Percentiles rank a stretch among this genome's conserved stretches.
These are phyloP conservation scores for Aphodius sticticus DNA, from an alignment of 2,888 invertebrate species.

Conservation along the genomic window DNA sequence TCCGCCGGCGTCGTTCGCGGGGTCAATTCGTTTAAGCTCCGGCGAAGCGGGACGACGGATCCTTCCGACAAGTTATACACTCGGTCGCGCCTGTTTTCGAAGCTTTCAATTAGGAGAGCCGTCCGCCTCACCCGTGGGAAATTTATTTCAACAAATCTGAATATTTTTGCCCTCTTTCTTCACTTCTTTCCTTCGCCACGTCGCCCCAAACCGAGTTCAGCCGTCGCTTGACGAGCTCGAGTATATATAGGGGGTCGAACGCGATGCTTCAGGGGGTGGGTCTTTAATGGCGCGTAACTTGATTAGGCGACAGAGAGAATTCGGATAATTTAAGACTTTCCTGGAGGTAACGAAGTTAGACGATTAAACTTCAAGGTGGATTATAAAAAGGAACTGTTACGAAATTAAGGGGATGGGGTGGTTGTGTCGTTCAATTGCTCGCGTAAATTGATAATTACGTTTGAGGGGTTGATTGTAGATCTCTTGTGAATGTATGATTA, in stretches of 20 bases:
- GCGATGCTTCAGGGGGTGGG: not conserved
- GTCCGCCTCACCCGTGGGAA: constrained; percentile 4
- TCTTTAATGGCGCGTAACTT: constrained; percentile 4
- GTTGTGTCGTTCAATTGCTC: not conserved
- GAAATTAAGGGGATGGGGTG: not conserved
- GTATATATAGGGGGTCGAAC: not conserved
- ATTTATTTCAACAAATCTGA: constrained; percentile 4
- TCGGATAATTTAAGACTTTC: not conserved
- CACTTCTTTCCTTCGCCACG: not conserved
- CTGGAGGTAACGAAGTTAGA: not conserved
- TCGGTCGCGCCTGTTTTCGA: constrained; percentile 4
- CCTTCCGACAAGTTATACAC: not conserved
- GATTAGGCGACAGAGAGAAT: constrained; percentile 4
- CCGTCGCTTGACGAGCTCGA: not conserved
- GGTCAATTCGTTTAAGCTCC: constrained; percentile 4
- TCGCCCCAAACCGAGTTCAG: too few species aligned
- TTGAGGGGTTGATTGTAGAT: not conserved
- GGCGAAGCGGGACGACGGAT: not conserved
- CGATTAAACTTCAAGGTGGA: not conserved
- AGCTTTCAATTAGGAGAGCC: not conserved
- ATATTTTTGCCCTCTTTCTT: not conserved
- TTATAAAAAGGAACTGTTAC: not conserved
- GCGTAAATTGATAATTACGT: not conserved
- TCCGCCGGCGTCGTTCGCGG: not conserved
- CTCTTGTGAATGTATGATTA: not conserved